Base-by-base conservation (phyloP, 2,113 vertebrate species). In the Willisornis vidua region DNA sequence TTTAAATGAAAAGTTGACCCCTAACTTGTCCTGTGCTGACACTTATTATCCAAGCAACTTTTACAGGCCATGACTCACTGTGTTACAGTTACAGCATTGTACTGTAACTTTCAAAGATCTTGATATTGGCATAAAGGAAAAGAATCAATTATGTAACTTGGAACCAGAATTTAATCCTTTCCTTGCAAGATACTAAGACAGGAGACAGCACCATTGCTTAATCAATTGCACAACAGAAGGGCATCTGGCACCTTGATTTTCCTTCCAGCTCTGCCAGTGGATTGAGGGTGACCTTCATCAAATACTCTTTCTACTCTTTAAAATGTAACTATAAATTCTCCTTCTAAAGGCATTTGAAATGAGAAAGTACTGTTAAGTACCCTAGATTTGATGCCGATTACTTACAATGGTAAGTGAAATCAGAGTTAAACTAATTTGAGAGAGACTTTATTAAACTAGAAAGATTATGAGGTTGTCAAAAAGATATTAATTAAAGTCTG, bases 401-500 rank as follows among this genome's bases (percentile, higher is more conserved):
- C 78, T 91, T 94, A 77, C 39, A 93, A 62, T 1, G 3, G 62
- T 68, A 87, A 83, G 85, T 74, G 82, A 93, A 96, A 94, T 74
- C 72, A 95, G 71, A 95, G 85, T 91, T 96, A 96, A 95, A 95
- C 82, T 93, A 93, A 85, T 95, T 91, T 96, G 83, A 91, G 63
- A 65, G 85, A 91, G 63, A 85, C 28, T 96, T 91, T 94, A 95
- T 96, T 94, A 94, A 94, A 87, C 78, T 74, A 66, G 75, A 84
- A 96, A 85, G 90, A 93, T 93, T 94, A 91, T 57, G 67, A 90
- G 90, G 90, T 94, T 94, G 94, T 96, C 85, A 96, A 94, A 94
- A 81, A 95, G 58, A 80, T 96, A 96, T 94, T 96, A 95, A 96
- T 95, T 96, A 85, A 95, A 96, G 85, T 74, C 90, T 96, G 82